Evolutionary conservation across 2,113 vertebrate genomes (phyloP), one percentile per base, ranked within the genome.

Genomic region (Rhizomys pruinosus): DNA sequence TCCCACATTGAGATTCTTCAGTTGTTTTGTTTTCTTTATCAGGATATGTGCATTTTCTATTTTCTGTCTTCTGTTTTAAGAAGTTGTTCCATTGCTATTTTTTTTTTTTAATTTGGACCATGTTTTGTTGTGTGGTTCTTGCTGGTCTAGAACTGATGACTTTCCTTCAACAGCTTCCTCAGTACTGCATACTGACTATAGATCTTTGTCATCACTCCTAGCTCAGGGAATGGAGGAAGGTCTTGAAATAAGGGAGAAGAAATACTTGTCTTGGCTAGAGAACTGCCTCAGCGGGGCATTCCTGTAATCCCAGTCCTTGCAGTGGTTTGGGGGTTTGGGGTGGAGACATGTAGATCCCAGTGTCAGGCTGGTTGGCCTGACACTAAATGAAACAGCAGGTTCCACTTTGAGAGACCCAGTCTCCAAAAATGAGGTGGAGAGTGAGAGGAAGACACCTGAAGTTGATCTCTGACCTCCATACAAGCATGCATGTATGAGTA

Each of bases 1-100:
- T 91, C 6, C 25, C 44, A 76, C 22, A n/a, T 13, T 87, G 68
- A 66, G 44, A 68, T 89, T 96, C 10, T 93, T 86, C 71, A 86
- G 73, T 11, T 3, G 59, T 8, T 63, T 84, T 82, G 9, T 57
- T 84, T 29, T 88, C 47, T 44, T 16, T 71, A 0, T 85, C 23
- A 59, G 20, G 37, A 72, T 89, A 39, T 25, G 12, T 91, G 0
- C 20, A 29, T 27, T 78, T 93, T 87, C 37, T 34, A 10, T 93
- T 80, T 91, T 78, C 16, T 86, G 7, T 84, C 13, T 87, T 92
- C 44, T 68, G 61, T 8, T 64, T 8, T 80, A 72, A 91, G 23
- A 76, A 29, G 13, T 85, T 93, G 16, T n/a, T 80, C 55, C 68
- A 32, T 61, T 32, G 27, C 22, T 12, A 27, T 81, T 37, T n/a